A percentile compares a stretch with the other conserved stretches of the same genome.
Evolutionary conservation across 2,888 invertebrate genomes (phyloP).

Genomic region (Stictocephala bisonia): DNA sequence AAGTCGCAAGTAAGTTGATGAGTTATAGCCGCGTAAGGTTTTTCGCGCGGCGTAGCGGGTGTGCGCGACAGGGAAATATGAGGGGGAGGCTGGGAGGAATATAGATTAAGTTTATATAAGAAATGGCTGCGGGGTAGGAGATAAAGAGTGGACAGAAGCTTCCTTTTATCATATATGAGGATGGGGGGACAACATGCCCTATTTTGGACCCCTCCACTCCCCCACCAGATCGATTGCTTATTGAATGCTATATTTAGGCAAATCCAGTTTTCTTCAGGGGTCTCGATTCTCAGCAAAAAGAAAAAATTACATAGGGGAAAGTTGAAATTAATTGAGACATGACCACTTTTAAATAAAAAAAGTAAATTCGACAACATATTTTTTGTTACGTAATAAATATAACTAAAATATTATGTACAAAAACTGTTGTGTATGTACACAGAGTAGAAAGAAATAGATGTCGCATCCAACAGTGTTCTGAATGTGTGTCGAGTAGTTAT

Average conservation of each 20-base stretch:
- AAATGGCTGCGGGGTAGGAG: constrained; percentile 43
- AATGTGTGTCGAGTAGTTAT: no score
- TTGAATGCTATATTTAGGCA: constrained; percentile 33
- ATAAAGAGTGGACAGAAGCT: constrained; percentile 48
- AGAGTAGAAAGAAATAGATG: no score
- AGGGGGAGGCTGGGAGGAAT: constrained; percentile 45
- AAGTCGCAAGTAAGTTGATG: constrained; percentile 2
- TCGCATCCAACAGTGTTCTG: no score
- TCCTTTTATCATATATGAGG: constrained; percentile 46
- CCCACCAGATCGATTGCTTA: constrained; percentile 28
- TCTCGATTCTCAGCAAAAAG: no score
- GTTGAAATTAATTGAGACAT: no score
- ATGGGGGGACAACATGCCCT: constrained; percentile 23
- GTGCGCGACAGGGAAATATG: constrained; percentile 47
- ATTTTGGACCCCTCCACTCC: neutral
- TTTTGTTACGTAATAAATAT: no score
- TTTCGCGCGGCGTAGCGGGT: constrained; percentile 43
- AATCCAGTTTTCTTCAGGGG: constrained; percentile 38
- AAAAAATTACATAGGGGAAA: no score
- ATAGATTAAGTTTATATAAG: constrained; percentile 50
- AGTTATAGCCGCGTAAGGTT: constrained; percentile 40
- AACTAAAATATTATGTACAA: no score
- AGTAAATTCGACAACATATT: no score
- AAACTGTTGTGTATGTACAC: no score
- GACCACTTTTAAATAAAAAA: no score